Evolutionary conservation across 2,797 vertebrate species (phyloP).

Genomic region (Poeciliopsis infans): DNA sequence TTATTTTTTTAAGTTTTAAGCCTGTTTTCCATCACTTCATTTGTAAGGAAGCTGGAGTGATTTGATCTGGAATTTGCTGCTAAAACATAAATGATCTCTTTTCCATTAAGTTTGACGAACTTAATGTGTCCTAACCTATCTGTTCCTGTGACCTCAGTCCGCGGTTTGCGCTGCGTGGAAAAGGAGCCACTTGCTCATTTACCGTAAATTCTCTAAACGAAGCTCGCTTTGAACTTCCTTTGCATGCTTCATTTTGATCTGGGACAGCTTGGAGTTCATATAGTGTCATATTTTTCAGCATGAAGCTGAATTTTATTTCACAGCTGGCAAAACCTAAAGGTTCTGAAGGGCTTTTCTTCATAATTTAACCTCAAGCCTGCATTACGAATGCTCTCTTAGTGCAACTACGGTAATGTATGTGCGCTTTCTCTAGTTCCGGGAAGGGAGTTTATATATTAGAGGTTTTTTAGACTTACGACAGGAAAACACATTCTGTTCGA

Average conservation of each 20-base stretch:
- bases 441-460: slow-evolving; percentile 43
- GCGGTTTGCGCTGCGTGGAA: not conserved
- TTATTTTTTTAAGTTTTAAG: not conserved
- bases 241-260: not conserved
- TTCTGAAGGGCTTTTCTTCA: rapidly evolving
- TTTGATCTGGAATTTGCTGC: not conserved
- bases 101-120: not conserved
- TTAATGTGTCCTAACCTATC: not conserved
- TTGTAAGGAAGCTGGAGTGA: not conserved
- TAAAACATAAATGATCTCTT: not conserved
- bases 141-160: slow-evolving; percentile 11
- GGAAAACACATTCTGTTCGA: slow-evolving; percentile 13
- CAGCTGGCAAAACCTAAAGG: not conserved
- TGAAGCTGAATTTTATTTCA: rapidly evolving
- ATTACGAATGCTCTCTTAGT: not conserved
- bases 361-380: not conserved
- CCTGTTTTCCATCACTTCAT: not conserved
- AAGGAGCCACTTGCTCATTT: slow-evolving; percentile 19
- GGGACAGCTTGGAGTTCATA: rapidly evolving
- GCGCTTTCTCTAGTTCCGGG: slow-evolving; percentile 65
- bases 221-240: not conserved
- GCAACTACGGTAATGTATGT: slow-evolving; percentile 36
- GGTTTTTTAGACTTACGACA: slow-evolving; percentile 22
- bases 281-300: rapidly evolving
- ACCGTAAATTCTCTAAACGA: slow-evolving; percentile 48